Base-by-base conservation (phyloP, 2,888 invertebrate species). In the Luperina testacea region DNA sequence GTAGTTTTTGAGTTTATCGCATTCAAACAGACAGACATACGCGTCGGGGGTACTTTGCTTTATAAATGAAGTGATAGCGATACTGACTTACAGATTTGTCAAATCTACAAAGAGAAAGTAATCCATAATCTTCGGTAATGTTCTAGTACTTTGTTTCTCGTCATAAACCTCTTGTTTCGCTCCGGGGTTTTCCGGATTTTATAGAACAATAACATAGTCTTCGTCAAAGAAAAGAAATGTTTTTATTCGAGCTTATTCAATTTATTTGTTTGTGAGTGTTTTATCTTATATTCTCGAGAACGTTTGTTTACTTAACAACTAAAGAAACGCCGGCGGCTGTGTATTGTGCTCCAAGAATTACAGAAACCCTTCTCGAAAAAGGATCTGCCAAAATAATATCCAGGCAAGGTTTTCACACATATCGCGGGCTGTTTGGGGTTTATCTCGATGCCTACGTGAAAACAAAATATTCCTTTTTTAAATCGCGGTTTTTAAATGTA, bases 181-280 rank as follows among this genome's bases (percentile, higher is more conserved):
- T 71, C 42, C 38, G 65, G 53, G 59, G 65, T 75, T 78, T 67
- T n/a, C 70, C 38, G 24, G 72, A 80, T 82, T 75, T 67, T 77
- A 77, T 77, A 73, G 77, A 82, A 87, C 53, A 80, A 85, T 81
- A 80, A 73, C 63, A 38, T 75, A 51, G 80, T 72, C 24, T 75
- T 70, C 8, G 32, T 70, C 71, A 45, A 51, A 81, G 67, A 71
- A 75, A 78, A 51, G 1, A 48, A 45, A 61, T 42, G 32, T 59
- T 75, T 68, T 63, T 63, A 42, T 87, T 78, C 24, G 59, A 72
- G 61, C 17, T 77, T 73, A 75, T 73, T 75, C 71, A 68, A 74
- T 86, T 63, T 74, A 27, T 82, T n/a, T 63, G 13, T 85, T 77
- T 20, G 53, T 68, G 24, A 67, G 32, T 85, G 20, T 78, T 15